phyloP scores from a whole-genome alignment of 2,888 invertebrate species.

The Balanococcus diminutus region DNA sequence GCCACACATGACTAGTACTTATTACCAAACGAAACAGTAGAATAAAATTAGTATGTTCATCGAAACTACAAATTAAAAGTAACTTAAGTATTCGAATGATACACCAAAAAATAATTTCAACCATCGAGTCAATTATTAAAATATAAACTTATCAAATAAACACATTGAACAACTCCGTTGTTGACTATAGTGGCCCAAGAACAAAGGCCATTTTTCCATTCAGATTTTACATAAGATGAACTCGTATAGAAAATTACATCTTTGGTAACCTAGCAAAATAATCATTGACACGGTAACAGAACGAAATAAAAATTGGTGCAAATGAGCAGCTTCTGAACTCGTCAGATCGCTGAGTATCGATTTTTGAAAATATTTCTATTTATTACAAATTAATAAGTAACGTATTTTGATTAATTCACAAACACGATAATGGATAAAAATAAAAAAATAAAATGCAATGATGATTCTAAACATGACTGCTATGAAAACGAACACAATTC shows the following conservation, averaged over 20 bases:
- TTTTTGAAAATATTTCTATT: background rate
- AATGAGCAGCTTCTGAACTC: background rate
- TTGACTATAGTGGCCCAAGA: background rate
- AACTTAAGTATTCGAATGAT: background rate
- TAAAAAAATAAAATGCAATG: background rate
- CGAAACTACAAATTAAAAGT: background rate
- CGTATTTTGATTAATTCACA: background rate
- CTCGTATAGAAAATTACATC: background rate
- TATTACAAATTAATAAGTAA: no score
- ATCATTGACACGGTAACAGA: background rate
- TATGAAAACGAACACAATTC: background rate
- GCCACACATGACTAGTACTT: background rate
- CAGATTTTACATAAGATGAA: background rate
- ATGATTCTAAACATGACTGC: background rate
- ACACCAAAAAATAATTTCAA: background rate
- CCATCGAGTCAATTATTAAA: background rate
- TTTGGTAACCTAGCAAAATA: background rate
- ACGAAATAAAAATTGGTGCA: background rate
- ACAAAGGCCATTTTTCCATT: background rate
- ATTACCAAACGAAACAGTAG: no score
- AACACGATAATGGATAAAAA: background rate
- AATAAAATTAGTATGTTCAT: no score
- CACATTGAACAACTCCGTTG: background rate
- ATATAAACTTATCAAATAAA: background rate
- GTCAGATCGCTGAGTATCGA: background rate